Conservation (phyloP, 2,888 invertebrate genomes). For the Tolmerus cingulatus region DNA sequence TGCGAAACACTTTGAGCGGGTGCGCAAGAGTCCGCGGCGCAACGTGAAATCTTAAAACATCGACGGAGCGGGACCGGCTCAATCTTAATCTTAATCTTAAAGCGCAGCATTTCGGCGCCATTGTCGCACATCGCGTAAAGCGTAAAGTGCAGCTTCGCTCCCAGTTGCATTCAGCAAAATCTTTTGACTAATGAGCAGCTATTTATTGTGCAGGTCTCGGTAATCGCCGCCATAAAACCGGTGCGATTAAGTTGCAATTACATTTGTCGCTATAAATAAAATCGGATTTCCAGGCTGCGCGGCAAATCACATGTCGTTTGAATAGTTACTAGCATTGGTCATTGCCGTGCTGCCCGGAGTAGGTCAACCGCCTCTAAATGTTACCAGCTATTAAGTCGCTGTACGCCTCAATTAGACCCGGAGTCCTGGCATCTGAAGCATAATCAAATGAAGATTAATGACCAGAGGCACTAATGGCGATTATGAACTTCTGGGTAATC, state of each 20-base stretch:
- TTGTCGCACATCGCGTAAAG: background rate
- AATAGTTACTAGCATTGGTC: background rate
- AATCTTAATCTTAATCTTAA: background rate
- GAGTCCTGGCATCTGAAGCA: background rate
- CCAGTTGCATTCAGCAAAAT: background rate
- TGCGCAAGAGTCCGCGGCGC: background rate
- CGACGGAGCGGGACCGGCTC: background rate
- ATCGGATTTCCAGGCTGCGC: background rate
- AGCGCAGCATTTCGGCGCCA: background rate
- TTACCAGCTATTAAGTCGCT: background rate
- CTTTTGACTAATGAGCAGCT: background rate
- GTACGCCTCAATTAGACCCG: background rate
- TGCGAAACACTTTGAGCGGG: background rate
- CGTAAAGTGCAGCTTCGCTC: background rate
- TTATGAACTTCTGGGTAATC: background rate
- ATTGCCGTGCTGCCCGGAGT: background rate
- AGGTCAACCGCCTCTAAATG: background rate
- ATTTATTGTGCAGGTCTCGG: background rate
- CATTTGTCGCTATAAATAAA: background rate
- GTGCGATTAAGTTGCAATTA: background rate
- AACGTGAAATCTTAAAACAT: background rate
- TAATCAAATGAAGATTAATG: background rate
- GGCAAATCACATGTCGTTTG: background rate
- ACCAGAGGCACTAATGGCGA: background rate
- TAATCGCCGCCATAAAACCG: background rate